Evolutionary conservation across 2,797 vertebrate species (phyloP).

Genomic region (Trachurus trachurus): DNA sequence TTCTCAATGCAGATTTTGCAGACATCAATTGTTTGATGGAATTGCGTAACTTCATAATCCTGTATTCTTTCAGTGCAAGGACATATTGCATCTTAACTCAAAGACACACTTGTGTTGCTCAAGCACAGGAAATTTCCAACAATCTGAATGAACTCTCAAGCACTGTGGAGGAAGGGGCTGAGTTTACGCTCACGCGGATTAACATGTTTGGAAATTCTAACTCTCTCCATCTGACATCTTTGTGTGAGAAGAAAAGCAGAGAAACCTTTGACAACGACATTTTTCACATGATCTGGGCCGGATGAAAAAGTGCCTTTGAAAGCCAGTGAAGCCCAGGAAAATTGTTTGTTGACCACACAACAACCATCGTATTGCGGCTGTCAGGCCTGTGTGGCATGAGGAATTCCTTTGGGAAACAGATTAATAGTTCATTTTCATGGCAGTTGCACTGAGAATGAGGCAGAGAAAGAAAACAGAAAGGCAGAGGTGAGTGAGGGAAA

Average conservation of each 20-base stretch:
- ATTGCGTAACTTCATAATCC: slow-evolving; percentile 60
- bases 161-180: slow-evolving; percentile 74
- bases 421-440: slow-evolving; percentile 89
- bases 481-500: slow-evolving; percentile 25
- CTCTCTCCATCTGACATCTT: slow-evolving; percentile 87
- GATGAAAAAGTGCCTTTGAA: slow-evolving; percentile 86
- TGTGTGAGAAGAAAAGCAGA: slow-evolving; percentile 85
- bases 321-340: slow-evolving; percentile 89
- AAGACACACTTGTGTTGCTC: slow-evolving; percentile 75
- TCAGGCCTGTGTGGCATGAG: slow-evolving; percentile 81
- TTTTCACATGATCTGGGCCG: slow-evolving; percentile 86
- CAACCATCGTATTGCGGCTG: slow-evolving; percentile 85
- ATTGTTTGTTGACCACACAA: slow-evolving; percentile 91
- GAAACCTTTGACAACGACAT: slow-evolving; percentile 86
- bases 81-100: slow-evolving; percentile 70
- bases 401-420: slow-evolving; percentile 89
- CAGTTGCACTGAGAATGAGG: slow-evolving; percentile 71
- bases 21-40: slow-evolving; percentile 40
- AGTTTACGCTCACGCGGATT: slow-evolving; percentile 82
- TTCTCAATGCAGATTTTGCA: slow-evolving; percentile 21
- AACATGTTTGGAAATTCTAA: slow-evolving; percentile 87
- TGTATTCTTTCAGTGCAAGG: slow-evolving; percentile 49
- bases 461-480: slow-evolving; percentile 30
- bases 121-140: slow-evolving; percentile 80
- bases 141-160: slow-evolving; percentile 74